Evolutionary conservation across 2,888 invertebrate genomes (phyloP), one percentile per base, ranked within the genome.

Genomic region (Nomada fabriciana): DNA sequence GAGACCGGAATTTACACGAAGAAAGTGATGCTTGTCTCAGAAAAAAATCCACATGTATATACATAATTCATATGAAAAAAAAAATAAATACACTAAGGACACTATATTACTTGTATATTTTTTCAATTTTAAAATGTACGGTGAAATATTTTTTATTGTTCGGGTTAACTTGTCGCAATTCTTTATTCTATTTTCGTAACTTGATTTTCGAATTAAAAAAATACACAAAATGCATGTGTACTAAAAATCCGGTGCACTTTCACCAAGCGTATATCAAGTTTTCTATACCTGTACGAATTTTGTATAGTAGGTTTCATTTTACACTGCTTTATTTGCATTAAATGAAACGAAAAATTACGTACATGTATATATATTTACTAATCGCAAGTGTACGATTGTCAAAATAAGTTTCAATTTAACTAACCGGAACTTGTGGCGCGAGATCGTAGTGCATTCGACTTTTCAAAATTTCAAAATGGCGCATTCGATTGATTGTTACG

Each of bases 11-110:
- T 57, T 71, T 11, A 74, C 53, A 68, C 52, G 55, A 47, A 59
- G 71, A 73, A 15, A 65, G 29, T 80, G 69, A 55, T 47, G 73
- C 68, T 80, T 64, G 74, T 82, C 82, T 86, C 71, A 60, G 60
- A 86, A 84, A 86, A 85, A 86, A 89, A 89, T 86, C 82, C 88
- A 89, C 89, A 92, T 92, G 91, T 92, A 91, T 92, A 91, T 92
- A 92, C 86, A 90, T 91, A 88, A 91, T 89, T 91, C 88, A 88
- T 90, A 91, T 88, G 89, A 90, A 86, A 88, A 86, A 86, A 89
- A 82, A 76, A 87, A 85, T 82, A 87, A 89, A 89, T 87, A 88
- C 67, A 86, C 75, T 87, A 88, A 88, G 85, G 75, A 80, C 72
- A 68, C 23, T 77, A 60, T 57, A 13, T 69, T 20, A 52, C 4